Base-by-base conservation (phyloP, 2,113 vertebrate genomes). In the Alligator sinensis region DNA sequence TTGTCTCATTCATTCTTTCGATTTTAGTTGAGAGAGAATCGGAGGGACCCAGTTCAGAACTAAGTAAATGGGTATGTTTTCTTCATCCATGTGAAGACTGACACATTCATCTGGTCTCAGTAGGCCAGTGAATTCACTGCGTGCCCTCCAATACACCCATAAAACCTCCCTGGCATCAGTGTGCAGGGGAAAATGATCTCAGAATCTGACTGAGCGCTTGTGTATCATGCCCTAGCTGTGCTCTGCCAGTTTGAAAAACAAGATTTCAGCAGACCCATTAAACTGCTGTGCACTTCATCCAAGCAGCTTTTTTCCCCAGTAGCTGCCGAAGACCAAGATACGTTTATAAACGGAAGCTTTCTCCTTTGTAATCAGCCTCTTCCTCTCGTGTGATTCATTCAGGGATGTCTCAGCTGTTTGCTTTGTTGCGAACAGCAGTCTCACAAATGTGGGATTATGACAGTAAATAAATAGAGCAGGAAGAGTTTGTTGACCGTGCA, bases 81-180 rank as follows among this genome's bases (percentile, higher is more conserved):
- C 77, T 28, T 11, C n/a, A 3, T 21, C 59, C 60, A 58, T 66
- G 81, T 80, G 76, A 38, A 60, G 68, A 28, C 1, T 8, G 66
- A 27, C 81, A 55, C 61, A 84, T 60, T 18, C 24, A 10, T 27
- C 16, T 12, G 11, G 47, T 68, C 47, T 76, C 34, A 1, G 19
- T 10, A 47, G 47, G 47, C 47, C 47, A 47, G 1, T 16, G 11
- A 25, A 16, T 38, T 66, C 19, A 38, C 9, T 9, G 38, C 19
- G 0, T 6, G 18, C 28, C n/a, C 16, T 77, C 9, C 28, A 3
- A 2, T 0, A 0, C 5, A 14, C 15, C n/a, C 62, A 68, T 3
- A 1, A 2, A 47, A 47, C 47, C 17, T 5, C 4, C 6, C 77
- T 58, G 62, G 4, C 34, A n/a, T 1, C 61, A 28, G 25, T 2